Conservation (phyloP, 2,113 vertebrate genomes). For the Aplodontia rufa region DNA sequence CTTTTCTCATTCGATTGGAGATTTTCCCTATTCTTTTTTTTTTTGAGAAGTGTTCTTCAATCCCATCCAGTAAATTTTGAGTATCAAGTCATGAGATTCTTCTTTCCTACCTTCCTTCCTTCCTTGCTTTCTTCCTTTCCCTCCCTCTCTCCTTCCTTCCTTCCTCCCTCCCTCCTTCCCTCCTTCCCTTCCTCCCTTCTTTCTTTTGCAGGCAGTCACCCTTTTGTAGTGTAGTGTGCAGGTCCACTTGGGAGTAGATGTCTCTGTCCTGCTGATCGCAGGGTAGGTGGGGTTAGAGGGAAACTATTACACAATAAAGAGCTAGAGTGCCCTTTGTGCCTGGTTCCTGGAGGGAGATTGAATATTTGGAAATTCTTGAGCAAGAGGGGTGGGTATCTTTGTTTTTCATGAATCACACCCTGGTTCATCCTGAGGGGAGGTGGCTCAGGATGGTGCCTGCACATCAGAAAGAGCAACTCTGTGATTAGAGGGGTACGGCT, state of each 20-base stretch:
- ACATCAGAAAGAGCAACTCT: background rate
- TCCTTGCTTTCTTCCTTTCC: too few relatives aligned
- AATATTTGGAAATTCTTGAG: background rate
- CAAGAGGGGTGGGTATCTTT: background rate
- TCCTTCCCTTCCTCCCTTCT: too few relatives aligned
- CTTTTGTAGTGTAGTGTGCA: background rate
- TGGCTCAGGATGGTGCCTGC: background rate
- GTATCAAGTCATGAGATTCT: background rate
- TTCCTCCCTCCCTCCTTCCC: too few relatives aligned
- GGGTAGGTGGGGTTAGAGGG: background rate
- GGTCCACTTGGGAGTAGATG: background rate
- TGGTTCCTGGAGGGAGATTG: background rate
- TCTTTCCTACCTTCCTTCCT: too few relatives aligned
- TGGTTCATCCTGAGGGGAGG: background rate
- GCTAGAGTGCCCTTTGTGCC: background rate
- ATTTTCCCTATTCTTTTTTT: background rate
- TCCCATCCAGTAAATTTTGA: background rate
- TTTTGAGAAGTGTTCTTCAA: background rate
- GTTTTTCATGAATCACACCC: background rate
- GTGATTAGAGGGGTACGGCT: background rate
- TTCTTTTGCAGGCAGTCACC: background rate
- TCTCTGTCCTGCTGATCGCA: background rate
- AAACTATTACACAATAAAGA: background rate
- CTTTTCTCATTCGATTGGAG: background rate
- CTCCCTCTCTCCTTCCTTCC: too few relatives aligned